phyloP scores from a whole-genome alignment of 2,888 invertebrate species.

The Agrotis clavis region DNA sequence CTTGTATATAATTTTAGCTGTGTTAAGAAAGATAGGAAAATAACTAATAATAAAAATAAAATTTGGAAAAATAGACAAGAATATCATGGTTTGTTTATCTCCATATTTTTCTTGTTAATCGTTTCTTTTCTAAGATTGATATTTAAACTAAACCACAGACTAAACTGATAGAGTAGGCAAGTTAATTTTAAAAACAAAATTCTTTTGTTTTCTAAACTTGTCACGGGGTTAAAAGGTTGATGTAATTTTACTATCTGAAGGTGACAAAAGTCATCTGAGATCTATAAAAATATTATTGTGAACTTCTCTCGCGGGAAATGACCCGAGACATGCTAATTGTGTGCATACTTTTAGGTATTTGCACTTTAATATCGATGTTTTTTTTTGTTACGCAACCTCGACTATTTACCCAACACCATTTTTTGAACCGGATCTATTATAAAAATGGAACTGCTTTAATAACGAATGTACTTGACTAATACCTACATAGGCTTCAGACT shows the following conservation, averaged over 20 bases:
- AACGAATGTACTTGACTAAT: too few relatives aligned
- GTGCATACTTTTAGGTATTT: slow-evolving; percentile 1
- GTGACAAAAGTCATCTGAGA: slow-evolving; percentile 26
- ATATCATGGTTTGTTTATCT: too few relatives aligned
- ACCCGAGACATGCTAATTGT: slow-evolving; percentile 21
- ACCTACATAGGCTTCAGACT: too few relatives aligned
- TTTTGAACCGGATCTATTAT: neutral
- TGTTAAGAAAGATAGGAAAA: too few relatives aligned
- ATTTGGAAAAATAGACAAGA: too few relatives aligned
- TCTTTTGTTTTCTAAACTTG: slow-evolving; percentile 5
- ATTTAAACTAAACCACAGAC: too few relatives aligned
- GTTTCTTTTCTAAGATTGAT: too few relatives aligned
- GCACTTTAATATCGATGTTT: slow-evolving; percentile 6
- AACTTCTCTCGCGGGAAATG: slow-evolving; percentile 14
- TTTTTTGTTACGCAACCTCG: neutral
- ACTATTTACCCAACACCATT: neutral
- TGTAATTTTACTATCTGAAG: slow-evolving; percentile 36
- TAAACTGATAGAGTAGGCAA: too few relatives aligned
- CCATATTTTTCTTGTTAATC: too few relatives aligned
- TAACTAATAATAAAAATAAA: too few relatives aligned
- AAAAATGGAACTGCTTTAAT: neutral
- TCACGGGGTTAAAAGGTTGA: slow-evolving; percentile 22
- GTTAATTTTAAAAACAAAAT: neutral
- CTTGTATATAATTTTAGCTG: too few relatives aligned
- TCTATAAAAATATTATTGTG: slow-evolving; percentile 41